Evolutionary conservation across 2,888 invertebrate species (phyloP).

Genomic region (Drosophila imparisetae): DNA sequence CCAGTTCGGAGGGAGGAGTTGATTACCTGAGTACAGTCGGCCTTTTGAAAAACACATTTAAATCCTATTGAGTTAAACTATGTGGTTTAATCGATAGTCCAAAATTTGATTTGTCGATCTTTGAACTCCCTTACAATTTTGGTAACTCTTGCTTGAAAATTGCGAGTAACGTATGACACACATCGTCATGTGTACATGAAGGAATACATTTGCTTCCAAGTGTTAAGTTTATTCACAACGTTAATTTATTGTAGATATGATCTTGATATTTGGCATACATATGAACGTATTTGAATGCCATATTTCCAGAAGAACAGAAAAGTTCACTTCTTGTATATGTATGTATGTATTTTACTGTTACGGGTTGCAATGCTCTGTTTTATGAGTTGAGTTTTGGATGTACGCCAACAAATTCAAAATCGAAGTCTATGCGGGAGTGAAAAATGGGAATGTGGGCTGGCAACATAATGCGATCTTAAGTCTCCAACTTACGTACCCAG

Average conservation of each 20-base stretch:
- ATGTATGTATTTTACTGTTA: background rate
- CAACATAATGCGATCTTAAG: background rate
- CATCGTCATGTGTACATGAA: background rate
- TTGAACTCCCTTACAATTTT: background rate
- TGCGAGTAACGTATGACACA: background rate
- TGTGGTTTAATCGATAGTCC: background rate
- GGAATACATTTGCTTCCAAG: background rate
- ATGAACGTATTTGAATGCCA: background rate
- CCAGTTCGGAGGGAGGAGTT: background rate
- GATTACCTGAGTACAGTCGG: background rate
- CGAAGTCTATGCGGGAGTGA: background rate
- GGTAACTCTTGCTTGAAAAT: background rate
- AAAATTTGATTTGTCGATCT: background rate
- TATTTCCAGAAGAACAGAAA: background rate
- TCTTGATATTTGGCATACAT: background rate
- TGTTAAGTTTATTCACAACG: background rate
- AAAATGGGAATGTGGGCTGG: background rate
- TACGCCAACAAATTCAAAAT: background rate
- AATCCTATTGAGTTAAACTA: background rate
- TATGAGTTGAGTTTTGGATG: background rate
- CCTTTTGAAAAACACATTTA: background rate
- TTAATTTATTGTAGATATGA: background rate
- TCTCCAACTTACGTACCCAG: slow-evolving; percentile 23
- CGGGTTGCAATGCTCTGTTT: background rate
- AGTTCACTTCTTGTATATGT: background rate